Evolutionary conservation across 2,888 invertebrate genomes (phyloP).

Genomic region (Penaeus monodon): DNA sequence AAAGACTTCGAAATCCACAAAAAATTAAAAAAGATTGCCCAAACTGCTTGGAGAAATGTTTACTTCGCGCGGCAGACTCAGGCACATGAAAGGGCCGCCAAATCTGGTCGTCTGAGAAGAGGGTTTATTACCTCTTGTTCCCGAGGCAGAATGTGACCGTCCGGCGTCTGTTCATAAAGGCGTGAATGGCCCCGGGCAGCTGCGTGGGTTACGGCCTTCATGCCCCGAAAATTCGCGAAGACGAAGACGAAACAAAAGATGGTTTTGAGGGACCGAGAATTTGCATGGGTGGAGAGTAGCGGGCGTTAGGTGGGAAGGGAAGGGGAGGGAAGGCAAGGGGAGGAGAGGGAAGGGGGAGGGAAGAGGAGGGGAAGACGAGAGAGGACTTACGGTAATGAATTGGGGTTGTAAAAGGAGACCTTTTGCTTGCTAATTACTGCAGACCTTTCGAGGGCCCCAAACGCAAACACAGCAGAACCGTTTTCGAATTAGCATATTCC

Average conservation of each 20-base stretch:
- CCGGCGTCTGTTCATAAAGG: neutral
- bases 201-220: neutral
- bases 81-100: too few species aligned
- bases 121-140: too few species aligned
- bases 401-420: constrained; percentile 39
- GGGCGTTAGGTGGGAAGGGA: neutral
- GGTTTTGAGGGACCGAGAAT: constrained; percentile 4
- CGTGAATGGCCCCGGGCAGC: neutral
- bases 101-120: too few species aligned
- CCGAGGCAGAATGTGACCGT: neutral
- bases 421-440: constrained; percentile 36
- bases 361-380: neutral
- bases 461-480: too few species aligned
- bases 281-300: constrained; percentile 1
- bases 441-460: neutral
- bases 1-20: too few species aligned
- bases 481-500: too few species aligned
- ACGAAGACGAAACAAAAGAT: constrained; percentile 21
- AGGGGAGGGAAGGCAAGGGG: neutral
- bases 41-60: too few species aligned
- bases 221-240: constrained; percentile 7
- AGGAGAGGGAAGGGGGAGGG: constrained; percentile 3
- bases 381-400: neutral
- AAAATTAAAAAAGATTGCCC: too few species aligned
- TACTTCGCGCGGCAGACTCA: too few species aligned